These are phyloP conservation scores for Eidolon helvum DNA, from an alignment of 2,113 vertebrate genomes.

Conservation along the genomic window DNA sequence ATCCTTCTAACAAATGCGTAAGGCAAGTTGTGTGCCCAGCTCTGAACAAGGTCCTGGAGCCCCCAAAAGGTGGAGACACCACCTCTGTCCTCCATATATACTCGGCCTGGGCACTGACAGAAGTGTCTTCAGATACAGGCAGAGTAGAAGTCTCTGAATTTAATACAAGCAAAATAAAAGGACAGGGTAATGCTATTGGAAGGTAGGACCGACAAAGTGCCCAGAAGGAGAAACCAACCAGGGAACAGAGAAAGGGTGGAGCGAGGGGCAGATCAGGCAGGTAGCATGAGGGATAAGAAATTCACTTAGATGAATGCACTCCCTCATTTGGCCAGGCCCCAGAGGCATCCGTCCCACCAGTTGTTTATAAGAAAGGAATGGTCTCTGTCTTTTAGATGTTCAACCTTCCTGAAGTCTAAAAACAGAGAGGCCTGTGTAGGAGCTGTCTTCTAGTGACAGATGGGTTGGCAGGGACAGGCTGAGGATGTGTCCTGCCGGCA, in stretches of 20 bases:
- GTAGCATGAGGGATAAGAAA: neutral
- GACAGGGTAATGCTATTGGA: too few species aligned
- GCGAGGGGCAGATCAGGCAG: neutral
- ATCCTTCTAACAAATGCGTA: neutral
- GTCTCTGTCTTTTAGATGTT: neutral
- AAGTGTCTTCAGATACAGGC: neutral
- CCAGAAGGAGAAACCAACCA: neutral
- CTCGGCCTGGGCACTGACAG: neutral
- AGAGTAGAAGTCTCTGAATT: neutral
- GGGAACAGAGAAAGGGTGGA: neutral
- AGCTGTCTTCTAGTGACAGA: constrained; percentile 70
- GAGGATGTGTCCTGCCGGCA: constrained; percentile 57
- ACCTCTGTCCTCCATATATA: neutral
- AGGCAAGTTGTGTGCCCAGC: neutral
- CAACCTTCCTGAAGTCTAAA: constrained; percentile 54
- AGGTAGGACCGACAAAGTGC: neutral
- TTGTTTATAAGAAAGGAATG: constrained; percentile 20
- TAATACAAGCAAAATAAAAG: neutral
- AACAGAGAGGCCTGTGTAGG: constrained; percentile 27
- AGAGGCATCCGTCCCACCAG: neutral
- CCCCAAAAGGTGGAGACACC: too few species aligned
- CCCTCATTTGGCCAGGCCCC: neutral
- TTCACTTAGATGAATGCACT: neutral
- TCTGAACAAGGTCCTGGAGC: neutral
- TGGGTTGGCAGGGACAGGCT: constrained; percentile 59